Percentiles rank a stretch among this genome's conserved stretches.
These are phyloP conservation scores for Rhadina sibilatrix DNA, from an alignment of 2,113 vertebrate genomes.

Conservation along the genomic window DNA sequence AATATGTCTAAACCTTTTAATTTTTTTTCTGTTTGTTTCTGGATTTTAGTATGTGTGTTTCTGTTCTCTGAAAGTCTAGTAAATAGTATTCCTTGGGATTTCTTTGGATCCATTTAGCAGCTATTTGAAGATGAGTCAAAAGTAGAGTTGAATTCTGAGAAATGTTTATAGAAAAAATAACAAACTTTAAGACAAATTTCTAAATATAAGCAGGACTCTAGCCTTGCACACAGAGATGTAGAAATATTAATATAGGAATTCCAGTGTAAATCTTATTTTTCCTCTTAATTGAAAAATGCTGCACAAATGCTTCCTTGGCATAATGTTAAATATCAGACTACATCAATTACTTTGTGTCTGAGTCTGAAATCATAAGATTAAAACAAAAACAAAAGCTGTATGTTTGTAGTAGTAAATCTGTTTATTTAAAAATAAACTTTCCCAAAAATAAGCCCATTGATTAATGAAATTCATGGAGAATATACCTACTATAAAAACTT, in stretches of 20 bases:
- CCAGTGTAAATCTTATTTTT: background rate
- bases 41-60: background rate
- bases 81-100: background rate
- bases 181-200: background rate
- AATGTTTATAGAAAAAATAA: background rate
- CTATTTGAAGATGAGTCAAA: background rate
- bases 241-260: background rate
- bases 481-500: background rate
- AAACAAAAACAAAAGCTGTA: rapidly evolving
- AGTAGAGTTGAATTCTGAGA: background rate
- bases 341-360: background rate
- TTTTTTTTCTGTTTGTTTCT: background rate
- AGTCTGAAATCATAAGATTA: background rate
- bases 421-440: background rate
- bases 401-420: background rate
- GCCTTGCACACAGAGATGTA: background rate
- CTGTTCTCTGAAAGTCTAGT: background rate
- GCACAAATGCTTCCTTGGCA: background rate
- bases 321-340: background rate
- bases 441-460: background rate
- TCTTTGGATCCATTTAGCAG: background rate
- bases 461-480: background rate
- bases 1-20: background rate
- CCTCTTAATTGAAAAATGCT: background rate
- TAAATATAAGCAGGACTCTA: background rate